Conservation (phyloP, 1,140 invertebrate species). For the Halesus radiatus region DNA sequence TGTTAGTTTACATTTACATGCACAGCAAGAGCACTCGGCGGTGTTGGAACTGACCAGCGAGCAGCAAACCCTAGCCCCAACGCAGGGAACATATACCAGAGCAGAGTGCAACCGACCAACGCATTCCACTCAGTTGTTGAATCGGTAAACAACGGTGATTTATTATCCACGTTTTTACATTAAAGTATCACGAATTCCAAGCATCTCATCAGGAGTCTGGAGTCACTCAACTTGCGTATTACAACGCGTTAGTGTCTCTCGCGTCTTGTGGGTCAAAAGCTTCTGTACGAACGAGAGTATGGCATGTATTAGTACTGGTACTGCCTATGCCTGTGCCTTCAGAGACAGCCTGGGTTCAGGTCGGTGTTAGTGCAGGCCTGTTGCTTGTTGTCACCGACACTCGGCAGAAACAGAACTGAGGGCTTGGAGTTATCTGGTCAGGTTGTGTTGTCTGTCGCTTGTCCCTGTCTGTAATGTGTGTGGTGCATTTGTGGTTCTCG, state of each 20-base stretch:
- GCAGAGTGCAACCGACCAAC: neutral
- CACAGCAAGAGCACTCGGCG: neutral
- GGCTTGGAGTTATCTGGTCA: neutral
- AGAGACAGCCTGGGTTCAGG: neutral
- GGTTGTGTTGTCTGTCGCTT: neutral
- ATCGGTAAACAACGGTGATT: constrained; percentile 16
- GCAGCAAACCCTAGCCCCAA: too few relatives aligned
- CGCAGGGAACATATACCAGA: too few relatives aligned
- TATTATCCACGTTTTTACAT: constrained; percentile 15
- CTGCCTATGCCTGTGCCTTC: neutral
- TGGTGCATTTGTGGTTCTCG: too few relatives aligned
- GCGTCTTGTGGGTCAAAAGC: neutral
- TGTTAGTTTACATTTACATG: constrained; percentile 13
- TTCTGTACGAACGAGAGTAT: neutral
- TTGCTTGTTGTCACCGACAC: neutral
- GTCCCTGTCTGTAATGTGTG: too few relatives aligned
- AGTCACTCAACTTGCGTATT: neutral
- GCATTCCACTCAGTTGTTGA: neutral
- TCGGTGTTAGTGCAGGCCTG: neutral
- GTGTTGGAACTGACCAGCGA: neutral
- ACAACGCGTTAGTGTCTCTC: constrained; percentile 1
- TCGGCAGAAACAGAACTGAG: too few relatives aligned
- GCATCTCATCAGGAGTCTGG: neutral
- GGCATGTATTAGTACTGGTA: neutral
- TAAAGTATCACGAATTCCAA: neutral